Evolutionary conservation across 2,113 vertebrate genomes (phyloP), one percentile per base, ranked within the genome.

Genomic region (Phodopus roborovskii): DNA sequence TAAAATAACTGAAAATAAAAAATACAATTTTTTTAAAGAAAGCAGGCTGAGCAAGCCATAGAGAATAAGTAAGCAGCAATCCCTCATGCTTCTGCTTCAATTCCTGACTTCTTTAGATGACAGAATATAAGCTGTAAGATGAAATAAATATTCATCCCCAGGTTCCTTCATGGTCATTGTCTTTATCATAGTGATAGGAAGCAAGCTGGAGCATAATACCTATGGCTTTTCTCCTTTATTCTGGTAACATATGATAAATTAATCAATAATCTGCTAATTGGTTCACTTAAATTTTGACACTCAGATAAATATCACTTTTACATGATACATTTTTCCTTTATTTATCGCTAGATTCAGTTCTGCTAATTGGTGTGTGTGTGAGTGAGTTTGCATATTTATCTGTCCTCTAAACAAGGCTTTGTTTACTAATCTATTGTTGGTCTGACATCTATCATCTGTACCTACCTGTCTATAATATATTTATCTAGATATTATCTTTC

Each of bases 241-340:
- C 58, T 88, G 13, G 78, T 82, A 77, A 95, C 36, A 86, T 74
- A 39, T 39, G 12, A 42, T 60, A 39, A 30, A 39, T 94, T 42
- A 94, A 89, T 92, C 86, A 94, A 45, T 45, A 45, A 64, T 33
- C 58, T 77, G 45, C 13, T 84, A 60, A 92, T 3, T 62, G 77
- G 3, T 84, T 85, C 36, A 93, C 53, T 30, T 94, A 13, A 93
- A 45, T 82, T 24, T 73, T 82, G 87, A 91, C 13, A n/a, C 39
- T 84, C 56, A 94, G 60, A 88, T 92, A 88, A 94, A 79, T 0
- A n/a, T 82, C 30, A 68, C 17, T 64, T 58, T 19, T 83, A 75
- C 22, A 78, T 45, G 13, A 53, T 79, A 0, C 33, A 88, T 74
- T 91, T 22, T 92, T 22, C 16, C 15, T 91, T 77, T 66, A 64